A percentile compares a stretch with the other conserved stretches of the same genome.
These are phyloP conservation scores for Thermophis baileyi DNA, from an alignment of 2,113 vertebrate genomes.

Conservation along the genomic window DNA sequence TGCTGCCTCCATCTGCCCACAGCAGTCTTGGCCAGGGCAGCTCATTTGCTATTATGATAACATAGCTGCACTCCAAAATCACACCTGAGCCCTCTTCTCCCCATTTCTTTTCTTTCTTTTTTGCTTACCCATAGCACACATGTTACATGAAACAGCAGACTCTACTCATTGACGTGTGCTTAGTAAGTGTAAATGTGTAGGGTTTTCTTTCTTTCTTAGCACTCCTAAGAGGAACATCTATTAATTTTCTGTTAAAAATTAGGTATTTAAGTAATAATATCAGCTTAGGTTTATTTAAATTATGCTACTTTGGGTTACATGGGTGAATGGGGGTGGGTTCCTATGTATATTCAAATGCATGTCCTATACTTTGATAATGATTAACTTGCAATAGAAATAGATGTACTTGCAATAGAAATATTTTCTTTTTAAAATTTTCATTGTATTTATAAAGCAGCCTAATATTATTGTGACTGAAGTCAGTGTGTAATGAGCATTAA, in stretches of 20 bases:
- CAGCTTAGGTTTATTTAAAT: conserved; percentile 62
- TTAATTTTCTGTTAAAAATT: conserved; percentile 61
- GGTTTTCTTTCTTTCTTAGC: neutral
- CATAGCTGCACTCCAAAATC: neutral
- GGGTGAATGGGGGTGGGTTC: neutral
- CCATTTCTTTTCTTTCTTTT: neutral
- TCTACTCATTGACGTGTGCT: neutral
- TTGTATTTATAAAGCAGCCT: no score
- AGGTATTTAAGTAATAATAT: conserved; percentile 62
- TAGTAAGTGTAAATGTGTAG: neutral
- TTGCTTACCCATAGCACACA: neutral
- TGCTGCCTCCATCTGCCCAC: neutral
- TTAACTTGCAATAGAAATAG: no score
- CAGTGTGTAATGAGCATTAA: no score
- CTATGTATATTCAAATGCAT: no score
- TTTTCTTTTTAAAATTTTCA: no score
- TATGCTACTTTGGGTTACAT: conserved; percentile 48
- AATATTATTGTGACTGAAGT: no score
- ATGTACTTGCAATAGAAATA: neutral
- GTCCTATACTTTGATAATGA: conserved; percentile 46
- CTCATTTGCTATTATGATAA: neutral
- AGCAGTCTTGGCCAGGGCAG: neutral
- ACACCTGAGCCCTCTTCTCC: neutral
- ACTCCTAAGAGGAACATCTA: conserved; percentile 54
- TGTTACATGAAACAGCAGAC: neutral